Evolutionary conservation across 2,888 invertebrate genomes (phyloP).

Genomic region (Acleris laterana): DNA sequence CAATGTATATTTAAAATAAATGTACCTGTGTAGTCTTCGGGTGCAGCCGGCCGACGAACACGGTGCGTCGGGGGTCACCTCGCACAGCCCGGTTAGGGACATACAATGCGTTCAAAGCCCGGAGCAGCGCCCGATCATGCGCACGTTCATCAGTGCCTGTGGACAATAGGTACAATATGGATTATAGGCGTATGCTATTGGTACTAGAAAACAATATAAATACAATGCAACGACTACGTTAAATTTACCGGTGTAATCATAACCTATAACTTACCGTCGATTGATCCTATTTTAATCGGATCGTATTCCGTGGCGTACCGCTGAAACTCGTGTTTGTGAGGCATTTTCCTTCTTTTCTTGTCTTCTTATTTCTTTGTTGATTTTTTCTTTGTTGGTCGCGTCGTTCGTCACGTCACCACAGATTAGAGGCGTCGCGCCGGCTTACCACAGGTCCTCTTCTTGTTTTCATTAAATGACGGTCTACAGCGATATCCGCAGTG

Average conservation of each 20-base stretch:
- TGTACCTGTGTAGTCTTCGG: conserved; percentile 85
- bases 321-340: conserved; percentile 53
- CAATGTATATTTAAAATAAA: too few species aligned
- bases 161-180: too few species aligned
- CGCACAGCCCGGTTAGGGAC: conserved; percentile 86
- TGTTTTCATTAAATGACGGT: too few species aligned
- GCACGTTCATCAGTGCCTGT: conserved; percentile 91
- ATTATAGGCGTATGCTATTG: too few species aligned
- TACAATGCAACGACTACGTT: background rate
- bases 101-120: conserved; percentile 88
- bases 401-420: too few species aligned
- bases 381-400: too few species aligned
- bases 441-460: too few species aligned
- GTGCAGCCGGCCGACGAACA: conserved; percentile 90
- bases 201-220: too few species aligned
- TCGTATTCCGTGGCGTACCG: conserved; percentile 86
- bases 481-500: too few species aligned
- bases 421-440: too few species aligned
- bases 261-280: conserved; percentile 85
- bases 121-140: conserved; percentile 90
- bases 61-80: conserved; percentile 88
- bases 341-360: too few species aligned
- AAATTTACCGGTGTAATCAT: background rate
- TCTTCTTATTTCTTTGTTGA: too few species aligned
- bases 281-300: conserved; percentile 93